Evolutionary conservation across 2,113 vertebrate species (phyloP).

Genomic region (Pterocles burchelli): DNA sequence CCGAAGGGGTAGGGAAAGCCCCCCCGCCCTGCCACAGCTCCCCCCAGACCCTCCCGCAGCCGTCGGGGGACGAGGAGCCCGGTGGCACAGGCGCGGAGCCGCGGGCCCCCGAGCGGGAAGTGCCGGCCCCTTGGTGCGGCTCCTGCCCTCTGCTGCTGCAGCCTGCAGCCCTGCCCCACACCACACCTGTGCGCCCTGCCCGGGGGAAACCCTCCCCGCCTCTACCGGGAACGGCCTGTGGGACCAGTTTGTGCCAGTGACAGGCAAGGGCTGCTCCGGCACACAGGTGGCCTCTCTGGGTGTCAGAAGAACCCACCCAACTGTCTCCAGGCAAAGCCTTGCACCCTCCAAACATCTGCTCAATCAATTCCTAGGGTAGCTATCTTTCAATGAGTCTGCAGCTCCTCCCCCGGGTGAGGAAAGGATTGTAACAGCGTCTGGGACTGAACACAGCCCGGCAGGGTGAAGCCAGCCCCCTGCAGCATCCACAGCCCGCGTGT

Average conservation of each 20-base stretch:
- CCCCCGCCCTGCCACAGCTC: no score
- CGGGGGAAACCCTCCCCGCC: fast-evolving
- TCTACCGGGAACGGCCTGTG: fast-evolving
- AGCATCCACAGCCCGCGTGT: not conserved
- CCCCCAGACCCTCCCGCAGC: no score
- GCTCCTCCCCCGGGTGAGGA: fast-evolving
- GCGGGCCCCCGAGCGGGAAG: no score
- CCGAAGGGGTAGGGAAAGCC: fast-evolving
- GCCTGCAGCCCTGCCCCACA: not conserved
- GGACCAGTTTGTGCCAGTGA: not conserved
- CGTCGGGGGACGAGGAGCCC: no score
- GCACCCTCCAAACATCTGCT: fast-evolving
- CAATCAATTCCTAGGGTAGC: not conserved
- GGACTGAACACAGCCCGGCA: not conserved
- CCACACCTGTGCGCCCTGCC: fast-evolving
- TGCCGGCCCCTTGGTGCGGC: fast-evolving
- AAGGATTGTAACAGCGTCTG: no score
- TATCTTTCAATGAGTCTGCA: not conserved
- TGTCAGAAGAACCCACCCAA: no score
- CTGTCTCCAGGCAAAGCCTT: not conserved
- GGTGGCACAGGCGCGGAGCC: no score
- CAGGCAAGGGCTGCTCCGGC: not conserved
- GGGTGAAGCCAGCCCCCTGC: not conserved
- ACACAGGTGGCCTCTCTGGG: fast-evolving
- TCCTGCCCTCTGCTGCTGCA: fast-evolving